These are phyloP conservation scores for Megaptera novaeangliae DNA, from an alignment of 2,113 vertebrate species.

Conservation along the genomic window DNA sequence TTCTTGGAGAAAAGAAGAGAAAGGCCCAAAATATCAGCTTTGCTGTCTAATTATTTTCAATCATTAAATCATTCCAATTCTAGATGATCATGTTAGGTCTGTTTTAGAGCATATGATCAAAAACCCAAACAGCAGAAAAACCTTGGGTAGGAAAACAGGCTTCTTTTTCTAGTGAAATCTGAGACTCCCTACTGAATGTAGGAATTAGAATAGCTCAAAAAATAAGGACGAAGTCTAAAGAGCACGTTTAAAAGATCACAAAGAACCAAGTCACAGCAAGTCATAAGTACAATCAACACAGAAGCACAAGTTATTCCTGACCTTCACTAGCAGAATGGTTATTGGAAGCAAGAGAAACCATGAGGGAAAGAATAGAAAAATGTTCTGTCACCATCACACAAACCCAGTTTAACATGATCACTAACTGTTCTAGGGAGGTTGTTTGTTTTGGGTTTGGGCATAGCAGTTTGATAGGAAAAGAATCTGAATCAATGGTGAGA, in stretches of 20 bases:
- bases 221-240: neutral
- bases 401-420: neutral
- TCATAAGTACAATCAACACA: neutral
- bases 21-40: slow-evolving; percentile 7
- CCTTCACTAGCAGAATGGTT: neutral
- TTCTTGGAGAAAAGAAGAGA: slow-evolving; percentile 24
- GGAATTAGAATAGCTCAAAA: neutral
- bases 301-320: neutral
- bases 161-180: neutral
- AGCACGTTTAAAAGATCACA: neutral
- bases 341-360: neutral
- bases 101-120: neutral
- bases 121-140: slow-evolving; percentile 7
- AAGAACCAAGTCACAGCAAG: neutral
- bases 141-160: neutral
- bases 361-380: neutral
- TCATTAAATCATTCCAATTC: neutral
- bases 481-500: slow-evolving; percentile 45
- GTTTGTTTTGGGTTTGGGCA: slow-evolving; percentile 52
- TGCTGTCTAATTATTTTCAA: slow-evolving; percentile 47
- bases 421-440: neutral
- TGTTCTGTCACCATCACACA: neutral
- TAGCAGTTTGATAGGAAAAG: slow-evolving; percentile 66
- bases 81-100: neutral
- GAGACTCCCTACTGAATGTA: neutral